phyloP scores from a whole-genome alignment of 2,888 invertebrate species.

The Cataglyphis cursor region DNA sequence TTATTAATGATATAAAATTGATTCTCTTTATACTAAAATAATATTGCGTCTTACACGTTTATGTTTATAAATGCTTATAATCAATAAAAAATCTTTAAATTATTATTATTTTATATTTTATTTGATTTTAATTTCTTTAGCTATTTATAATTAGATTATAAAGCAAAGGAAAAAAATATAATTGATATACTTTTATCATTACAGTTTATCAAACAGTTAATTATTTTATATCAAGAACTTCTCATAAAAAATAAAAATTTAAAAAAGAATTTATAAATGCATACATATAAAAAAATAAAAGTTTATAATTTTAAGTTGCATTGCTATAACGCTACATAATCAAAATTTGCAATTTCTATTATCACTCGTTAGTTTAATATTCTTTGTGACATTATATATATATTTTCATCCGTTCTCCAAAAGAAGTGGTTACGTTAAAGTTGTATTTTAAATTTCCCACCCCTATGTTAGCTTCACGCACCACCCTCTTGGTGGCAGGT shows the following conservation, averaged over 20 bases:
- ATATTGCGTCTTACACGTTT: background rate
- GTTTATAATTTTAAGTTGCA: background rate
- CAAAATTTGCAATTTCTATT: background rate
- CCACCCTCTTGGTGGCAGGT: conserved; percentile 80
- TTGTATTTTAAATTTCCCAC: conserved; percentile 75
- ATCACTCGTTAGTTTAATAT: background rate
- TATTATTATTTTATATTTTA: background rate
- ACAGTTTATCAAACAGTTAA: background rate
- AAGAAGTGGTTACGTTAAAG: conserved; percentile 58
- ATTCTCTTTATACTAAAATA: background rate
- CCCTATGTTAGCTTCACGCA: conserved; percentile 72
- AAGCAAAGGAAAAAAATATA: background rate
- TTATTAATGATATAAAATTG: background rate
- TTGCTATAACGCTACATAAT: background rate
- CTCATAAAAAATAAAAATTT: background rate
- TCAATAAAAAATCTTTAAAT: background rate
- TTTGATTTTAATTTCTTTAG: background rate
- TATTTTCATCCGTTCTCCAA: background rate
- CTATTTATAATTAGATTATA: background rate
- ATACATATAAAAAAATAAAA: background rate
- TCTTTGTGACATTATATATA: background rate
- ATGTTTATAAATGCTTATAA: background rate
- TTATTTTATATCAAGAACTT: background rate
- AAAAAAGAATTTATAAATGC: background rate
- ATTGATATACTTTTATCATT: background rate